Conservation (phyloP, 2,113 vertebrate species). For the Dissostichus mawsoni region DNA sequence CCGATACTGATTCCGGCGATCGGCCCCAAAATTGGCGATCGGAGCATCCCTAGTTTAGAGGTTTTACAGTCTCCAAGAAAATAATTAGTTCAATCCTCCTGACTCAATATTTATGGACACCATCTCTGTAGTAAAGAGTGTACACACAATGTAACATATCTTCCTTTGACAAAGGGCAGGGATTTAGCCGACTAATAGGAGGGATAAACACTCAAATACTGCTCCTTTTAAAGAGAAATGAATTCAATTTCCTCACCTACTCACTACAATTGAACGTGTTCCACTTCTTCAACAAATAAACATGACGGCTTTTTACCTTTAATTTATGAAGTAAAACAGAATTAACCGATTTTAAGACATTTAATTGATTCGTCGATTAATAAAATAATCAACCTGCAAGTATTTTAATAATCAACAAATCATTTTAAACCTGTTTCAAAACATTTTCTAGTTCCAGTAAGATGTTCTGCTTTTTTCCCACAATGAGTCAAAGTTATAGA, state of each 20-base stretch:
- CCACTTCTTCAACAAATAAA: neutral
- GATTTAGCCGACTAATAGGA: neutral
- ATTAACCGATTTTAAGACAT: neutral
- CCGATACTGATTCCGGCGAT: too few relatives aligned
- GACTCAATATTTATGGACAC: conserved; percentile 1
- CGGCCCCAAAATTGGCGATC: too few relatives aligned
- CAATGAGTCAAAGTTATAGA: neutral
- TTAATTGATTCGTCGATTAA: too few relatives aligned
- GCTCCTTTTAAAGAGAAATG: neutral
- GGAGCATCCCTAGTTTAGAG: too few relatives aligned
- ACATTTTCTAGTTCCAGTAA: neutral
- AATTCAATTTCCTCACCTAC: neutral
- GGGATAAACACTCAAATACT: neutral
- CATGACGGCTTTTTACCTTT: neutral
- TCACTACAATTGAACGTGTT: neutral
- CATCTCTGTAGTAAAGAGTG: neutral
- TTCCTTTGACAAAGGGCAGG: too few relatives aligned
- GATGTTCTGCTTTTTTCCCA: neutral
- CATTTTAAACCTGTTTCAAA: too few relatives aligned
- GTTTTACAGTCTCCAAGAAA: neutral
- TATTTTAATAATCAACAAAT: too few relatives aligned
- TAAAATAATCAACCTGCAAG: too few relatives aligned
- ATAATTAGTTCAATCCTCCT: neutral
- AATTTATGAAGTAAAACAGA: neutral
- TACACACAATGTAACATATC: conserved; percentile 16